These are phyloP conservation scores for Epicauta chinensis DNA, from an alignment of 1,140 invertebrate genomes.

Conservation along the genomic window DNA sequence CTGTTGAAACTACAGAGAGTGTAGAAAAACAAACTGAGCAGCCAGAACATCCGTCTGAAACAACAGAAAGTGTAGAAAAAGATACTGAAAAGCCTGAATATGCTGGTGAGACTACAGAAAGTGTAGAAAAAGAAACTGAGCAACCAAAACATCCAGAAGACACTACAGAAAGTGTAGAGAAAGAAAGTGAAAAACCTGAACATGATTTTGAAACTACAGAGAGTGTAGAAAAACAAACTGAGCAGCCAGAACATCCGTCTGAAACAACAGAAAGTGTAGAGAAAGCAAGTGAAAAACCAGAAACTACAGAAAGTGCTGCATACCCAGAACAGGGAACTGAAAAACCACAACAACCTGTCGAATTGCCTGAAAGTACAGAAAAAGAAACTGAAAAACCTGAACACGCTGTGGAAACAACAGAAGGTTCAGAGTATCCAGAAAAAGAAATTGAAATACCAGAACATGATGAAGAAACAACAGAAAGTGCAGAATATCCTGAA, in stretches of 20 bases:
- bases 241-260: slow-evolving; percentile 2
- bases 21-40: slow-evolving; percentile 1
- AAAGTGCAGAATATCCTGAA: slow-evolving; percentile 10
- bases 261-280: slow-evolving; percentile 5
- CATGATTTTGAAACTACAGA: too few species aligned
- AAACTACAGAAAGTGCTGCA: background rate
- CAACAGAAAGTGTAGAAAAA: slow-evolving; percentile 9
- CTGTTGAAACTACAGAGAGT: background rate
- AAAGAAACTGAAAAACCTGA: slow-evolving; percentile 9
- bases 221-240: background rate
- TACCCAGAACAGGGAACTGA: slow-evolving; percentile 16
- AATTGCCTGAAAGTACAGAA: background rate
- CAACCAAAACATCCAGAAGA: slow-evolving; percentile 3
- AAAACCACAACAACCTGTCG: too few species aligned
- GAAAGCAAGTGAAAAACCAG: slow-evolving; percentile 6
- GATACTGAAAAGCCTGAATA: background rate
- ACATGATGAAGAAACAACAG: slow-evolving; percentile 6
- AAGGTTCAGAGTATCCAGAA: background rate
- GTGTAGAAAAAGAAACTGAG: slow-evolving; percentile 14
- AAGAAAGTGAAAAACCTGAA: background rate
- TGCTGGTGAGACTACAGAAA: slow-evolving; percentile 9
- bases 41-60: slow-evolving; percentile 9
- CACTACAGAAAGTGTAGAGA: slow-evolving; percentile 24
- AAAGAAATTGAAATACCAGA: slow-evolving; percentile 8
- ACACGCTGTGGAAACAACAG: slow-evolving; percentile 3